A percentile compares a stretch with the other conserved stretches of the same genome.
Conservation (phyloP, 2,888 invertebrate genomes). For the Venustoraphidia nigricollis region DNA sequence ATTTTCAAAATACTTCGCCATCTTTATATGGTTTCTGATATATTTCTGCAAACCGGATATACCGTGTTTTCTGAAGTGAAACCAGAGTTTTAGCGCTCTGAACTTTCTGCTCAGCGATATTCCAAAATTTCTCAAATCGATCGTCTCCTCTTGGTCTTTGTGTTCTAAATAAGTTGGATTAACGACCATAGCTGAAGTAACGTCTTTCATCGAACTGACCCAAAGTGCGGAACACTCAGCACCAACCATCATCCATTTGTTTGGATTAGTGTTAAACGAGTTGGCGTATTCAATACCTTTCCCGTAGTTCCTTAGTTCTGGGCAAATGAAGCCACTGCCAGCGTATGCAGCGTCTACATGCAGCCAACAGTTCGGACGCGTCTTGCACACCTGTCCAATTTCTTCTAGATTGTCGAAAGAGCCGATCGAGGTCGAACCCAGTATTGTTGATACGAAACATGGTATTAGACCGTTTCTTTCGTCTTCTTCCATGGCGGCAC, state of each 20-base stretch:
- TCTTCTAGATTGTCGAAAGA: constrained; percentile 70
- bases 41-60: constrained; percentile 66
- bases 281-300: constrained; percentile 58
- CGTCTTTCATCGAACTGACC: constrained; percentile 58
- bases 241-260: constrained; percentile 73
- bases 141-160: constrained; percentile 53
- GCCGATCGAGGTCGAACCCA: constrained; percentile 72
- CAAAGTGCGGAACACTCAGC: constrained; percentile 78
- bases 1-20: constrained; percentile 61
- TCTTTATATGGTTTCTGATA: constrained; percentile 63
- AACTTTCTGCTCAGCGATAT: constrained; percentile 75
- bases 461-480: constrained; percentile 58
- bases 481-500: constrained; percentile 54
- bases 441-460: constrained; percentile 67
- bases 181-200: constrained; percentile 72
- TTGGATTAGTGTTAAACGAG: constrained; percentile 79
- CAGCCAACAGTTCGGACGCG: constrained; percentile 54
- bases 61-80: constrained; percentile 69
- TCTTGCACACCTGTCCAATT: constrained; percentile 54
- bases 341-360: constrained; percentile 83
- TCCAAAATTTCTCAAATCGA: constrained; percentile 71
- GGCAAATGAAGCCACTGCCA: constrained; percentile 73
- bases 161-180: constrained; percentile 78
- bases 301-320: constrained; percentile 54
- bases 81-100: constrained; percentile 77